phyloP scores from a whole-genome alignment of 1,140 invertebrate species.

The Andricus grossulariae region DNA sequence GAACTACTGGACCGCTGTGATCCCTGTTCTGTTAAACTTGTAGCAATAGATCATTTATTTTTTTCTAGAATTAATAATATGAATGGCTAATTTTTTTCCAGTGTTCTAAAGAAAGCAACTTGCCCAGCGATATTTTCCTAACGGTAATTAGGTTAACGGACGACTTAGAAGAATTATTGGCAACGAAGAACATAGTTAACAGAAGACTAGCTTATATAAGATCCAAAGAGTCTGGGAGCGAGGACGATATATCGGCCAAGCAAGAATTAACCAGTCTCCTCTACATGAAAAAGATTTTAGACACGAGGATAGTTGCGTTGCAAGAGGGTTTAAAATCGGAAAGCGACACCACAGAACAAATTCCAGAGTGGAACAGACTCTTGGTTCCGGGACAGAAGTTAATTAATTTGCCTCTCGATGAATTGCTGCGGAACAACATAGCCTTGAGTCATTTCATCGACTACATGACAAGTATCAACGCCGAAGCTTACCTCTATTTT shows the following conservation, averaged over 20 bases:
- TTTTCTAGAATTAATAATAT: background rate
- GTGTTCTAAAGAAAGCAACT: conserved; percentile 84
- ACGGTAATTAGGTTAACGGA: conserved; percentile 87
- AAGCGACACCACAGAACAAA: conserved; percentile 67
- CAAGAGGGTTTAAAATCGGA: conserved; percentile 77
- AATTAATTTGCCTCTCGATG: conserved; percentile 84
- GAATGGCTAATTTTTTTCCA: conserved; percentile 71
- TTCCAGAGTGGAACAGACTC: conserved; percentile 75
- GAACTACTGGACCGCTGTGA: too few species aligned
- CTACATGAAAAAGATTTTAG: conserved; percentile 87
- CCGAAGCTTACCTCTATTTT: conserved; percentile 87
- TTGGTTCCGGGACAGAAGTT: conserved; percentile 79
- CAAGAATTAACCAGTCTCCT: conserved; percentile 92
- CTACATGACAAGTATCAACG: conserved; percentile 84
- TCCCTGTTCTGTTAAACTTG: too few species aligned
- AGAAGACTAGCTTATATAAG: conserved; percentile 88
- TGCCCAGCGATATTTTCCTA: conserved; percentile 90
- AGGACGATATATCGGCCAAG: conserved; percentile 89
- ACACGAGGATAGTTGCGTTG: conserved; percentile 80
- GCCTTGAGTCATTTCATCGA: conserved; percentile 90
- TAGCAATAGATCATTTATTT: too few species aligned
- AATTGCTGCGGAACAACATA: conserved; percentile 88
- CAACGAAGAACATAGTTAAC: conserved; percentile 86
- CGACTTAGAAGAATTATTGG: conserved; percentile 87
- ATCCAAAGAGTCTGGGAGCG: conserved; percentile 89